Evolutionary conservation across 2,797 vertebrate species (phyloP).

Genomic region (Anguilla pacifica): DNA sequence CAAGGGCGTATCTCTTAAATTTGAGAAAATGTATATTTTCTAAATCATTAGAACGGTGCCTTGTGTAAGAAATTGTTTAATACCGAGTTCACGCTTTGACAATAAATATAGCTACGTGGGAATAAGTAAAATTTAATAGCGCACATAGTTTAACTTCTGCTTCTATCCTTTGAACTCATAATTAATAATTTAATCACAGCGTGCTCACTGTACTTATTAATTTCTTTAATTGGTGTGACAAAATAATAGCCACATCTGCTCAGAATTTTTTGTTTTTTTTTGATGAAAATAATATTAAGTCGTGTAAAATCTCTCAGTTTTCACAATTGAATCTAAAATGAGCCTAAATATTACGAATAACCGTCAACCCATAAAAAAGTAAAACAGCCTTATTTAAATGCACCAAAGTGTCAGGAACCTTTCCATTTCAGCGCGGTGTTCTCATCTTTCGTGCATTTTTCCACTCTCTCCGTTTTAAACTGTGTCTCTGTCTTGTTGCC

Average conservation of each 20-base stretch:
- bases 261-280: neutral
- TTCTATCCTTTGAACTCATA: neutral
- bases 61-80: neutral
- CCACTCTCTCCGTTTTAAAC: conserved; percentile 45
- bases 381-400: conserved; percentile 1
- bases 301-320: neutral
- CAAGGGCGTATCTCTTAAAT: neutral
- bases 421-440: conserved; percentile 6
- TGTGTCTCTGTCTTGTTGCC: conserved; percentile 56
- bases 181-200: neutral
- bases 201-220: neutral
- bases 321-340: neutral
- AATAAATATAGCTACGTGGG: neutral
- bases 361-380: neutral
- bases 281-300: neutral
- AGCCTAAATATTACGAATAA: neutral
- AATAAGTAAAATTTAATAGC: neutral
- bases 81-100: neutral
- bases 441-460: conserved; percentile 35
- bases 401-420: conserved; percentile 2
- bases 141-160: neutral
- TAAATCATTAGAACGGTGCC: neutral
- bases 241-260: neutral
- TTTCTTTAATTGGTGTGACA: neutral
- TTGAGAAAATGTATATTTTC: neutral